Evolutionary conservation across 2,113 vertebrate species (phyloP).

Genomic region (Dissostichus mawsoni): DNA sequence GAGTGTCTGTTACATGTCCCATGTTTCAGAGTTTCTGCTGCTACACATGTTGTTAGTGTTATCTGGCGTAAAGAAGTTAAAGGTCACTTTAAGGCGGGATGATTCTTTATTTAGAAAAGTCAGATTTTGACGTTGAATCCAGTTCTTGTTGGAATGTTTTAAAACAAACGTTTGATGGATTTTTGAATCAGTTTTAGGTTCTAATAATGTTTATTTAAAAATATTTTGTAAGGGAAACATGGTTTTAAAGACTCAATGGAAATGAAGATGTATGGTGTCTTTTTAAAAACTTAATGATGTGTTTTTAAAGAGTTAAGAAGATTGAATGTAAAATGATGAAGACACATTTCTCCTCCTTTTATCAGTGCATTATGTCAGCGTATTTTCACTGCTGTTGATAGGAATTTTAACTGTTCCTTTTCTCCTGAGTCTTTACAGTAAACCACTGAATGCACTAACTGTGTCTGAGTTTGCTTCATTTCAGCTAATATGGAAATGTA

Average conservation of each 20-base stretch:
- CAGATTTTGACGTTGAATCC: slow-evolving; percentile 3
- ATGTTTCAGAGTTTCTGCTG: slow-evolving; percentile 29
- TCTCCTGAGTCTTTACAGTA: slow-evolving; percentile 11
- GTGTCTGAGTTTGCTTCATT: no score
- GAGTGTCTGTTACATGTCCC: neutral
- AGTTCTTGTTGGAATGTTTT: slow-evolving; percentile 31
- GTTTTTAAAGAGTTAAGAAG: neutral
- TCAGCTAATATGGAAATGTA: no score
- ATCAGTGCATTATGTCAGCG: slow-evolving; percentile 1
- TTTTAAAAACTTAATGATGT: neutral
- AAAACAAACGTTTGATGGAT: neutral
- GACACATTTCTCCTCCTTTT: neutral
- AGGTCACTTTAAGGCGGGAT: neutral
- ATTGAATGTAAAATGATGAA: slow-evolving; percentile 21
- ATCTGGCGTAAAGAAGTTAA: neutral
- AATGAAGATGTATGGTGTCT: neutral
- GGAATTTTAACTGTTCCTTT: neutral
- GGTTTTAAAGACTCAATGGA: slow-evolving; percentile 1
- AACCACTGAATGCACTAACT: slow-evolving; percentile 7
- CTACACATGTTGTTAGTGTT: slow-evolving; percentile 30
- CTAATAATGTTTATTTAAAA: slow-evolving; percentile 53
- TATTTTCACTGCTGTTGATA: neutral
- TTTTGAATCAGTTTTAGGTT: slow-evolving; percentile 46
- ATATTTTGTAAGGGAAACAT: neutral
- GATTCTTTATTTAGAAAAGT: neutral